Evolutionary conservation across 2,113 vertebrate species (phyloP).

Genomic region (Merops nubicus): DNA sequence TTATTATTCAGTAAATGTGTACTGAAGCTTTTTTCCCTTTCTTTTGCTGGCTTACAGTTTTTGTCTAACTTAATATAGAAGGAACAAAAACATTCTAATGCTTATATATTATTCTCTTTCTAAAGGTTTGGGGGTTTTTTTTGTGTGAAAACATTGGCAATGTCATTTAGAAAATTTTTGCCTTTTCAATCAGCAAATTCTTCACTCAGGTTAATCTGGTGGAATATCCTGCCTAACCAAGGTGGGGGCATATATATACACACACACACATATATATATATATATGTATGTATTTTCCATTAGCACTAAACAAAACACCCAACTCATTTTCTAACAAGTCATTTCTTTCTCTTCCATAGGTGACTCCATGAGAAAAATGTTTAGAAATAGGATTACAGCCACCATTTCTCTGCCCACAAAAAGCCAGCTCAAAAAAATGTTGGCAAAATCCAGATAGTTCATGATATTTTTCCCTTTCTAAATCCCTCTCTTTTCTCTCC

Average conservation of each 20-base stretch:
- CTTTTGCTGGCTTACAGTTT: not conserved
- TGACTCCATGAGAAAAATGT: not conserved
- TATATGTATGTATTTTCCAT: not conserved
- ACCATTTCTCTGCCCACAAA: not conserved
- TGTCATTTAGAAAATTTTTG: not conserved
- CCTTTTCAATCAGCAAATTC: not conserved
- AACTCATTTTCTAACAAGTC: not conserved
- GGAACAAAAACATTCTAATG: not conserved
- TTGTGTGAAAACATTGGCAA: not conserved
- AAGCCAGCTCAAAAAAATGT: not conserved
- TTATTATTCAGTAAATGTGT: slow-evolving; percentile 23
- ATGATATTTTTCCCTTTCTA: not conserved
- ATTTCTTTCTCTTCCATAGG: not conserved
- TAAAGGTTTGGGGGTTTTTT: not conserved
- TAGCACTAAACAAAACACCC: not conserved
- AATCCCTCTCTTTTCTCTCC: not conserved
- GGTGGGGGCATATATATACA: no score
- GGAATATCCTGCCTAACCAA: not conserved
- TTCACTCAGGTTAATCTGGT: not conserved
- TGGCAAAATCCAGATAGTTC: not conserved
- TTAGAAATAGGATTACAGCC: not conserved
- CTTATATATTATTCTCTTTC: not conserved
- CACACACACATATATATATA: no score
- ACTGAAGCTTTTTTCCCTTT: not conserved
- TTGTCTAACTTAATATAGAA: not conserved